Percentiles rank a stretch among this genome's conserved stretches.
Evolutionary conservation across 2,888 invertebrate genomes (phyloP).

Genomic region (Osmoderma eremita): DNA sequence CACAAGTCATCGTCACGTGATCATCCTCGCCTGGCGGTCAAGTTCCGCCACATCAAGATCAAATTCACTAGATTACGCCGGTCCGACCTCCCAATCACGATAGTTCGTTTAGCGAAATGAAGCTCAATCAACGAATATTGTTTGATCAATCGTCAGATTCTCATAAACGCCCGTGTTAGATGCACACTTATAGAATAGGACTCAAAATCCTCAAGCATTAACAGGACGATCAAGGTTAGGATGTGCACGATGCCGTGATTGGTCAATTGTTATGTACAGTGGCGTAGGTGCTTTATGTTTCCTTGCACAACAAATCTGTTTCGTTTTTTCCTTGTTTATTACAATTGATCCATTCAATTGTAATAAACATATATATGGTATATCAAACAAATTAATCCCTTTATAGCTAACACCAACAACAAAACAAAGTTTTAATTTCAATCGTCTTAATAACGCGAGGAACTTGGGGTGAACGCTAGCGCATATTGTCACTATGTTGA

Average conservation of each 20-base stretch:
- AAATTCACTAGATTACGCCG: conserved; percentile 27
- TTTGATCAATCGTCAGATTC: conserved; percentile 19
- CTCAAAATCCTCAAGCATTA: conserved; percentile 18
- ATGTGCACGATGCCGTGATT: conserved; percentile 12
- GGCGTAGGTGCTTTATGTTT: not conserved
- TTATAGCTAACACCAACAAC: too few species aligned
- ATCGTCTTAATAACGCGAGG: too few species aligned
- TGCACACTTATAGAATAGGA: not conserved
- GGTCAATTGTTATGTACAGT: conserved; percentile 23
- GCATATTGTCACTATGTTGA: too few species aligned
- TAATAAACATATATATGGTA: not conserved
- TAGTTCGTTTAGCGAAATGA: conserved; percentile 34
- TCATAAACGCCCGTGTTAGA: conserved; percentile 1
- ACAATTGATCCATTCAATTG: not conserved
- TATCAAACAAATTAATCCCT: too few species aligned
- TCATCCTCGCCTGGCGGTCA: conserved; percentile 1
- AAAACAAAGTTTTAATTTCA: too few species aligned
- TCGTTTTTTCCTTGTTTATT: not conserved
- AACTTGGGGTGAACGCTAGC: too few species aligned
- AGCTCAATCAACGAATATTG: conserved; percentile 35
- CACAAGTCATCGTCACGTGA: conserved; percentile 19
- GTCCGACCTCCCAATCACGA: conserved; percentile 28
- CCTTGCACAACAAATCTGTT: not conserved
- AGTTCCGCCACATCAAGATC: conserved; percentile 22
- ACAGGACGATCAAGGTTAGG: not conserved